These are phyloP conservation scores for Crenichthys baileyi DNA, from an alignment of 2,797 vertebrate species.

Conservation along the genomic window DNA sequence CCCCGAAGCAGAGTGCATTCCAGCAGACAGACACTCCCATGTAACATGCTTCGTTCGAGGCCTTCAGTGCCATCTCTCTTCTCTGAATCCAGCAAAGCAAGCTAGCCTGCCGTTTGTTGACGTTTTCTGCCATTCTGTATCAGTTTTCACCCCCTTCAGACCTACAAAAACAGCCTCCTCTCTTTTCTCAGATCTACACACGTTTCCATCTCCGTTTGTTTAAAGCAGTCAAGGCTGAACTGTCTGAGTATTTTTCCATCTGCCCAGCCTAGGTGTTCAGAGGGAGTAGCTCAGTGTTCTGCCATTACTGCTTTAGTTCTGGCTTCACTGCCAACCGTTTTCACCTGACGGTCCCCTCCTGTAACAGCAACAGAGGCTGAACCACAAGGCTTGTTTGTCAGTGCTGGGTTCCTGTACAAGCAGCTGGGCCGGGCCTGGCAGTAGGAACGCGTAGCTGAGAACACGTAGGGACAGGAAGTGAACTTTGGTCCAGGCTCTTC, in stretches of 20 bases:
- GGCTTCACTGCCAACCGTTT: constrained; percentile 32
- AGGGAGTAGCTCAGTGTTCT: background rate
- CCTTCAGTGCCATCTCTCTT: constrained; percentile 51
- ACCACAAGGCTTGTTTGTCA: constrained; percentile 58
- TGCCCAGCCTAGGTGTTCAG: constrained; percentile 45
- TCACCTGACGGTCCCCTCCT: constrained; percentile 46
- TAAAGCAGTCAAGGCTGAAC: constrained; percentile 26
- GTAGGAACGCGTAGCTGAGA: constrained; percentile 50
- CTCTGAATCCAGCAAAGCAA: constrained; percentile 44
- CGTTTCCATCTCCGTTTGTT: constrained; percentile 32
- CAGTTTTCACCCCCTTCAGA: constrained; percentile 50
- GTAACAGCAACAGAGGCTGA: constrained; percentile 9
- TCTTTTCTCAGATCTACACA: constrained; percentile 22
- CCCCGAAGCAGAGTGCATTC: constrained; percentile 69
- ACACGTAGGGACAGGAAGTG: constrained; percentile 73
- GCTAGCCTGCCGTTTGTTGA: constrained; percentile 48
- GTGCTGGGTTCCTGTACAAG: constrained; percentile 49
- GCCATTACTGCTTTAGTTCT: constrained; percentile 22
- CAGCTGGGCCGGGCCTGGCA: constrained; percentile 45
- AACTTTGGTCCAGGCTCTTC: constrained; percentile 39
- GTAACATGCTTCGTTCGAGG: constrained; percentile 72
- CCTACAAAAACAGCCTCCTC: constrained; percentile 57
- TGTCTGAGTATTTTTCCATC: constrained; percentile 20
- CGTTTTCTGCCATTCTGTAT: constrained; percentile 65
- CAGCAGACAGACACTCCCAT: constrained; percentile 72